phyloP scores from a whole-genome alignment of 2,113 vertebrate genomes.

The Podarcis muralis region DNA sequence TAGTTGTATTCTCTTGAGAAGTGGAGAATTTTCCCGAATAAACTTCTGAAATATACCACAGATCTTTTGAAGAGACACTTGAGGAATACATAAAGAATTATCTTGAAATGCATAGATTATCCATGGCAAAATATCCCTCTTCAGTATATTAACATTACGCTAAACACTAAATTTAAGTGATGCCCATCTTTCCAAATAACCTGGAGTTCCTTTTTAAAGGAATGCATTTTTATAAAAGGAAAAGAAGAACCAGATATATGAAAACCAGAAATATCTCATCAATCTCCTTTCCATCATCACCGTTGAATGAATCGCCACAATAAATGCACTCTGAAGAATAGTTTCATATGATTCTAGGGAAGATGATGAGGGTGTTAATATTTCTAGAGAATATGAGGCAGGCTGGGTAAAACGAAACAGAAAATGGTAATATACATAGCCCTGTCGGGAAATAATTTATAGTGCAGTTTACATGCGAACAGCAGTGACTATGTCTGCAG shows the following conservation, averaged over 20 bases:
- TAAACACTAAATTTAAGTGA: too few species aligned
- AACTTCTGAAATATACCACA: too few species aligned
- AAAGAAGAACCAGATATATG: not conserved
- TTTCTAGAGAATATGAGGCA: not conserved
- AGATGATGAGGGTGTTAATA: not conserved
- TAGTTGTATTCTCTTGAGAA: too few species aligned
- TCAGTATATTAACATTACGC: too few species aligned
- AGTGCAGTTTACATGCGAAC: not conserved
- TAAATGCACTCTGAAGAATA: not conserved
- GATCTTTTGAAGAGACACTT: too few species aligned
- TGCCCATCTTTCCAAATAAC: too few species aligned
- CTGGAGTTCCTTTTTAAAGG: not conserved
- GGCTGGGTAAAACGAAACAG: not conserved
- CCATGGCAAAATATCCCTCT: too few species aligned
- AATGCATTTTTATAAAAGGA: not conserved
- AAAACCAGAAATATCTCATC: not conserved
- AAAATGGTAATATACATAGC: not conserved
- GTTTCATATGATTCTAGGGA: constrained; percentile 4
- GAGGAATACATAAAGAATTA: too few species aligned
- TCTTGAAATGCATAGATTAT: too few species aligned
- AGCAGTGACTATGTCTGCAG: not conserved
- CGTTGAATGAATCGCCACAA: not conserved
- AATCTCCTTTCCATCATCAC: not conserved
- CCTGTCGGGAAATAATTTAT: not conserved
- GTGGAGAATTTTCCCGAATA: too few species aligned